Conservation (phyloP, 2,797 vertebrate genomes). For the Protonibea diacanthus region DNA sequence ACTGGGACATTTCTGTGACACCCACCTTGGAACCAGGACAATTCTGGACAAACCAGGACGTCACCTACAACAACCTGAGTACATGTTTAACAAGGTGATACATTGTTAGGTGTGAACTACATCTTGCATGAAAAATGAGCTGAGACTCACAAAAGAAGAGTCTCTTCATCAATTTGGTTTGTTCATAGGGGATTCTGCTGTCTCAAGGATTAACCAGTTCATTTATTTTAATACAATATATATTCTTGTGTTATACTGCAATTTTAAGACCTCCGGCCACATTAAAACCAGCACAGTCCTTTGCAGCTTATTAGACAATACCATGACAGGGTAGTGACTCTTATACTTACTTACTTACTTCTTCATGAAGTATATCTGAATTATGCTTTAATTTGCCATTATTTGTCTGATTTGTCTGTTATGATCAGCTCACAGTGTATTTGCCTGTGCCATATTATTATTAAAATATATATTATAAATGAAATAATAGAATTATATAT, state of each 20-base stretch:
- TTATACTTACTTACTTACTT: no score
- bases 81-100: not conserved
- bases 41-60: no score
- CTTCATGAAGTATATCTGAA: not conserved
- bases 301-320: not conserved
- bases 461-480: not conserved
- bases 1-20: no score
- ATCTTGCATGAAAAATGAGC: not conserved
- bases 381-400: not conserved
- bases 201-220: not conserved
- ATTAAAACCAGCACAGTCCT: not conserved
- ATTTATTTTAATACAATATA: not conserved
- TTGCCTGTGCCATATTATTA: not conserved
- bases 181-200: no score
- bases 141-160: not conserved
- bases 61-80: not conserved
- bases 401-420: not conserved
- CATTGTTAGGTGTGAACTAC: not conserved
- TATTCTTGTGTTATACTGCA: not conserved
- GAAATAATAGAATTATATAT: no score
- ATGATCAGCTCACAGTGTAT: not conserved
- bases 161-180: not conserved
- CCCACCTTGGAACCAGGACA: no score
- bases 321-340: not conserved
- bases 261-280: not conserved